These are phyloP conservation scores for Urophycis tenuis DNA, from an alignment of 2,797 vertebrate species.

Conservation along the genomic window DNA sequence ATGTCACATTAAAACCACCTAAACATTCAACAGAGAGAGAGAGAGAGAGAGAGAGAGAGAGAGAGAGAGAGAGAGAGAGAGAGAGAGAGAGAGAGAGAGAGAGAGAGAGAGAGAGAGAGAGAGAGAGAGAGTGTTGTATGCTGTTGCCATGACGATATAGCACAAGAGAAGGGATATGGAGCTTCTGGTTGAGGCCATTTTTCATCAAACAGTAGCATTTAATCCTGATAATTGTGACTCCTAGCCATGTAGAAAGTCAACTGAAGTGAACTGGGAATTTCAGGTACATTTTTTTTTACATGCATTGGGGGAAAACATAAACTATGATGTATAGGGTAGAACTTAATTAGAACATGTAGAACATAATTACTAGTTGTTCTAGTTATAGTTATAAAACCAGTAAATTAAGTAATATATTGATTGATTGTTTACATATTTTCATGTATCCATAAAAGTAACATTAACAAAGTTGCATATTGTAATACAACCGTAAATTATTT, in stretches of 20 bases:
- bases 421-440: neutral
- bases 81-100: conserved; percentile 18
- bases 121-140: conserved; percentile 42
- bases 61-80: conserved; percentile 31
- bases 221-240: conserved; percentile 30
- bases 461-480: neutral
- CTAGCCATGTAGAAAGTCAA: conserved; percentile 15
- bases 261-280: conserved; percentile 10
- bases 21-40: conserved; percentile 43
- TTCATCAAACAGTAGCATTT: conserved; percentile 19
- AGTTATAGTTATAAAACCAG: neutral
- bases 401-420: neutral
- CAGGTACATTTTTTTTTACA: neutral
- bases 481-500: neutral
- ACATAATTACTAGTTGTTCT: neutral
- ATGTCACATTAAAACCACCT: conserved; percentile 60
- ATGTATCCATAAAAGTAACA: neutral
- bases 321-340: neutral
- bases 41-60: conserved; percentile 27
- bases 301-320: neutral
- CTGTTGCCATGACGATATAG: conserved; percentile 43
- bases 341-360: neutral
- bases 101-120: conserved; percentile 24
- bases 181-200: conserved; percentile 29
- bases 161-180: conserved; percentile 38